Conservation (phyloP, 2,797 vertebrate species). For the Clarias laeviceps region DNA sequence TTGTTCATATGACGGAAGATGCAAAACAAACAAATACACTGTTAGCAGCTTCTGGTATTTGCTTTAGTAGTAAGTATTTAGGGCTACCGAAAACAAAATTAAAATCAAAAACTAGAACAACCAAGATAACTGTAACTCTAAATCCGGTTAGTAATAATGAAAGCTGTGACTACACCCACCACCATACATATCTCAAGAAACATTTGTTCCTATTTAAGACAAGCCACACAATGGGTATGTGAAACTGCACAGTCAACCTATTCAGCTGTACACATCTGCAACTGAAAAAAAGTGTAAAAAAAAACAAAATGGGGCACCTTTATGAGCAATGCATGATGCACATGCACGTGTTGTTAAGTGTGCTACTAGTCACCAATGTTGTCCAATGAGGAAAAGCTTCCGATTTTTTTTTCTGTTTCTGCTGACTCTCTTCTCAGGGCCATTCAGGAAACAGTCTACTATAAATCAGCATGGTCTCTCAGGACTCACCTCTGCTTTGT, state of each 20-base stretch:
- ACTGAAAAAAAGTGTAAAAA: too few species aligned
- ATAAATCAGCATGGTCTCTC: conserved; percentile 37
- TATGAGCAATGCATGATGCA: not conserved
- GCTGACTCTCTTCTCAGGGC: not conserved
- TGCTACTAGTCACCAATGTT: too few species aligned
- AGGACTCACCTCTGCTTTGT: not conserved
- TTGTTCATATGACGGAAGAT: not conserved
- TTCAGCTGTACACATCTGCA: not conserved
- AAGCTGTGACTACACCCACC: not conserved
- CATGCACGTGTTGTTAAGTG: not conserved
- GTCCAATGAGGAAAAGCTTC: not conserved
- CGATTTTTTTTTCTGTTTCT: not conserved
- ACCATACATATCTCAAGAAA: not conserved
- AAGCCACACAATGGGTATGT: not conserved
- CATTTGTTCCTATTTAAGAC: not conserved
- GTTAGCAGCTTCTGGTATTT: not conserved
- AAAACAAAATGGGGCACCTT: too few species aligned
- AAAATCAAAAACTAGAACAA: not conserved
- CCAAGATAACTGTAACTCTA: not conserved
- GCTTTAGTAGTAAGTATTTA: not conserved
- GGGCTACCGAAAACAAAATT: not conserved
- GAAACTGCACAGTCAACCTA: not conserved
- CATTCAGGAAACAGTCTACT: conserved; percentile 17
- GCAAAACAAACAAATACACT: not conserved
- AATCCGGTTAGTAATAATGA: not conserved